phyloP scores from a whole-genome alignment of 2,888 invertebrate genomes.

The Ischnus inquisitorius region DNA sequence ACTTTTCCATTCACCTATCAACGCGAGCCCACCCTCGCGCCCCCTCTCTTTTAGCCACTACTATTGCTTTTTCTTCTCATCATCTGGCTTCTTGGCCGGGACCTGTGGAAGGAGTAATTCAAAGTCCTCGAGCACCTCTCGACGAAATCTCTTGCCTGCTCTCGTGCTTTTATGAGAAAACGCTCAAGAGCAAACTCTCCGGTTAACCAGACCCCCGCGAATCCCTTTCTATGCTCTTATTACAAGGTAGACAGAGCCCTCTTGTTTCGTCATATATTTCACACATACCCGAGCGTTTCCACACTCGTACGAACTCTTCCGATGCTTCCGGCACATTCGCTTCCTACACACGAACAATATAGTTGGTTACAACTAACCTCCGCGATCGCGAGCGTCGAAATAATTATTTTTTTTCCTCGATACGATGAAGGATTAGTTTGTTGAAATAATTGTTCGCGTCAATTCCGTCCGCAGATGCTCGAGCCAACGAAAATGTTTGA shows the following conservation, averaged over 20 bases:
- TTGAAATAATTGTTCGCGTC: too few relatives aligned
- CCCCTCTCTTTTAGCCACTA: conserved; percentile 25
- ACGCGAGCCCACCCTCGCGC: not conserved
- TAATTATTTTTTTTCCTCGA: too few relatives aligned
- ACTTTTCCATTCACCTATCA: conserved; percentile 59
- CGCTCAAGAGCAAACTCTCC: conserved; percentile 76
- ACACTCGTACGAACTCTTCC: not conserved
- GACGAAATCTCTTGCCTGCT: conserved; percentile 51
- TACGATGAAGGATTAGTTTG: too few relatives aligned
- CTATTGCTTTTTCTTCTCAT: conserved; percentile 34
- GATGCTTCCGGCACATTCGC: too few relatives aligned
- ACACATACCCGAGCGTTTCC: conserved; percentile 16
- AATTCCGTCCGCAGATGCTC: too few relatives aligned
- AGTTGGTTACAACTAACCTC: too few relatives aligned
- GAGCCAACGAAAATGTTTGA: too few relatives aligned
- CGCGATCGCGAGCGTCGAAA: too few relatives aligned
- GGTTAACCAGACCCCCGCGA: conserved; percentile 73
- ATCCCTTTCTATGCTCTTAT: conserved; percentile 73
- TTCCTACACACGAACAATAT: too few relatives aligned
- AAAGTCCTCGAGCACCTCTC: conserved; percentile 58
- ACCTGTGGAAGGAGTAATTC: conserved; percentile 45
- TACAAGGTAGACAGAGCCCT: conserved; percentile 76
- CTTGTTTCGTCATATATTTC: conserved; percentile 28
- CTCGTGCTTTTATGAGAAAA: conserved; percentile 78
- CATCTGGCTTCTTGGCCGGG: conserved; percentile 25